Conservation (phyloP, 2,888 invertebrate genomes). For the Orgyia antiqua region DNA sequence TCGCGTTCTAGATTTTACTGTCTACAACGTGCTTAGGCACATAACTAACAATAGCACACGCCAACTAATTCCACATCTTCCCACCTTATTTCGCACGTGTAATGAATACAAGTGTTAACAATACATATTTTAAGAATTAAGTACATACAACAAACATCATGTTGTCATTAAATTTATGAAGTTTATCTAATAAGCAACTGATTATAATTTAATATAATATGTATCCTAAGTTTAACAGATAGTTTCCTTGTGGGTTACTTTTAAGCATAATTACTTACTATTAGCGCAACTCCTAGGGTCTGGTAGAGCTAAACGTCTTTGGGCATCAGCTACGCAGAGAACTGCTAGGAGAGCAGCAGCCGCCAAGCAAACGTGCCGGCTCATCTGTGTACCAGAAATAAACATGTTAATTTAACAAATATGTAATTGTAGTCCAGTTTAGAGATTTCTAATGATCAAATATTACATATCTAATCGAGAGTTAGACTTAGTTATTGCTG, state of each 20-base stretch:
- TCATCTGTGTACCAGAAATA: constrained; percentile 51
- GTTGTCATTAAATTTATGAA: too few relatives aligned
- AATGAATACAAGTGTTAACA: too few relatives aligned
- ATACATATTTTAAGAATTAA: too few relatives aligned
- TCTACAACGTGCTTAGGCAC: constrained; percentile 7
- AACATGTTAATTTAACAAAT: not conserved
- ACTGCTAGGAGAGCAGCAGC: constrained; percentile 72
- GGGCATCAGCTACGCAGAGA: constrained; percentile 85
- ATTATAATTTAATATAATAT: too few relatives aligned
- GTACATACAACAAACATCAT: too few relatives aligned
- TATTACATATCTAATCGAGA: too few relatives aligned
- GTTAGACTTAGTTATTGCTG: too few relatives aligned
- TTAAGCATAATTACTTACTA: too few relatives aligned
- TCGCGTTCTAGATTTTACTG: constrained; percentile 8
- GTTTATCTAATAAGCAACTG: too few relatives aligned
- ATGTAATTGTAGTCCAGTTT: not conserved
- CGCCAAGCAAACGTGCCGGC: constrained; percentile 59
- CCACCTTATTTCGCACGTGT: not conserved
- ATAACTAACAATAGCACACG: constrained; percentile 3
- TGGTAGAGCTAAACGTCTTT: constrained; percentile 90
- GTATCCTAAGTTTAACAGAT: too few relatives aligned
- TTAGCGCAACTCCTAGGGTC: constrained; percentile 94
- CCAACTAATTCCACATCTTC: constrained; percentile 1
- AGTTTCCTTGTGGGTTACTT: too few relatives aligned
- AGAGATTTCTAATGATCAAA: too few relatives aligned